Base-by-base conservation (phyloP, 2,888 invertebrate species). In the Drosophila siamana region DNA sequence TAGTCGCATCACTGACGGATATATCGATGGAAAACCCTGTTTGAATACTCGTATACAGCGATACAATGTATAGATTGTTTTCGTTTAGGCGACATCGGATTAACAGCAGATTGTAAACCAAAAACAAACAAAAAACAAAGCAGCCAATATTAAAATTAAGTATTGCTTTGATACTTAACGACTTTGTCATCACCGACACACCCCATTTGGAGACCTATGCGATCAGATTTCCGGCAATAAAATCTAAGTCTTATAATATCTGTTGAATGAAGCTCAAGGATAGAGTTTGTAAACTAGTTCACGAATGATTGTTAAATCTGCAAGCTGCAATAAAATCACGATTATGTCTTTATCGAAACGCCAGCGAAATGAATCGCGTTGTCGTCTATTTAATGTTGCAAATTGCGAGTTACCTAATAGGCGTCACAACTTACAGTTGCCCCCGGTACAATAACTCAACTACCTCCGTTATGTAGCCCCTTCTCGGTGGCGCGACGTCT, bases 331-430 rank as follows among this genome's bases (percentile, higher is more conserved):
- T 50, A 36, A 30, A 50, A 50, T 3, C 54, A 54, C 73, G 50
- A 64, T 67, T 72, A 64, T 40, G 60, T 51, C 74, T 48, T 60
- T 56, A 62, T 67, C 67, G 19, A 11, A 24, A 54, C 24, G 55
- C 38, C 38, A 46, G 30, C 52, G 43, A 66, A 68, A 43, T 47
- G 47, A 69, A 69, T 74, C 64, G 81, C 55, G 22, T 65, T 83
- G 89, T 89, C 90, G 74, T 70, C 78, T 78, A 78, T 84, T 82
- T 80, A 78, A 78, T 86, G 75, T 76, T 72, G 77, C 79, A 82
- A 87, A 89, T 90, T 80, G 84, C 80, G 72, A 80, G 79, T 78
- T 74, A 74, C 78, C 82, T 80, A 90, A 89, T 90, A 76, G 83
- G 56, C 68, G 67, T 55, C 67, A 46, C 16, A 15, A 24, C 57